Percentiles rank a stretch among this genome's conserved stretches.
phyloP scores from a whole-genome alignment of 2,113 vertebrate genomes.

The Phaetusa simplex region DNA sequence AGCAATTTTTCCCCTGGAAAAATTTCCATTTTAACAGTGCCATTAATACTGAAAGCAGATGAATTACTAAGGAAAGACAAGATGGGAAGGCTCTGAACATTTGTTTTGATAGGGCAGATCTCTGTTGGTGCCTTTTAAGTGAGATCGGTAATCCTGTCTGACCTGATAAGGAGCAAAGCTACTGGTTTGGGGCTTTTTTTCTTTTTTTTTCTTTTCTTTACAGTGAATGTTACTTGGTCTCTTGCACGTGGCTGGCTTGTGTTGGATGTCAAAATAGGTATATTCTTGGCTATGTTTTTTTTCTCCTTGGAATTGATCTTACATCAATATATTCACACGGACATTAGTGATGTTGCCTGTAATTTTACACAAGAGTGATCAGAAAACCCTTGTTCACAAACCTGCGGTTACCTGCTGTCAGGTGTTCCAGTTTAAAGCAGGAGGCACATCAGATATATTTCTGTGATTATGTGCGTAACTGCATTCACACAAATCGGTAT shows the following conservation, averaged over 20 bases:
- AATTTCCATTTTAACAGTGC: background rate
- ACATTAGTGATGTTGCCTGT: background rate
- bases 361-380: background rate
- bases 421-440: background rate
- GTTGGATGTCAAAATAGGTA: background rate
- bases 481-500: background rate
- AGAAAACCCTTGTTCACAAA: background rate
- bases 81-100: background rate
- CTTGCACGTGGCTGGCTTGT: background rate
- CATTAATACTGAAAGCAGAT: background rate
- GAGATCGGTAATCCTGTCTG: slow-evolving; percentile 8
- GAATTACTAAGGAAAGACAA: background rate
- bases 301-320: background rate
- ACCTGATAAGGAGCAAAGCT: slow-evolving; percentile 7
- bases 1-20: slow-evolving; percentile 30
- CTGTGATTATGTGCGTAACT: background rate
- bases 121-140: slow-evolving; percentile 15
- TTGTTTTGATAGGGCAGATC: slow-evolving; percentile 42
- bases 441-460: background rate
- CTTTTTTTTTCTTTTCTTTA: background rate
- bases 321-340: background rate
- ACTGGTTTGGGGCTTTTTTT: background rate
- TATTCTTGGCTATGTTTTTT: background rate
- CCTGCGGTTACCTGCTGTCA: background rate
- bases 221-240: background rate